Evolutionary conservation across 2,797 vertebrate genomes (phyloP).

Genomic region (Carduelis carduelis): DNA sequence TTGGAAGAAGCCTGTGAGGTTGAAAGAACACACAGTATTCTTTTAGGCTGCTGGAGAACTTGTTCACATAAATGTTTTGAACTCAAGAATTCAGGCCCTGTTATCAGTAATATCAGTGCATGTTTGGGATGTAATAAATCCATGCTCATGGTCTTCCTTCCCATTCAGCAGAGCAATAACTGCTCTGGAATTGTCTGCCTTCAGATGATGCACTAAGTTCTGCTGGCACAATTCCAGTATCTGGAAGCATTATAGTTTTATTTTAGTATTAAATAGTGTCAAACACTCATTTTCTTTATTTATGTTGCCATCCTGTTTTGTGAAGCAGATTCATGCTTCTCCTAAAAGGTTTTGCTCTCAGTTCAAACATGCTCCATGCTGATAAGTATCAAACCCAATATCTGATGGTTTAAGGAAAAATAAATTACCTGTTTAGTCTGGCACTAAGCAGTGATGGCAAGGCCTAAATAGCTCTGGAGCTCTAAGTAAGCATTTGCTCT

Average conservation of each 20-base stretch:
- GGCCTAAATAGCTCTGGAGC: not conserved
- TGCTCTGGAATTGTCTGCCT: not conserved
- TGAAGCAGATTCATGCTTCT: not conserved
- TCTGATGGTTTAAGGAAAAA: not conserved
- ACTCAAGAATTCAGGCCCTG: not conserved
- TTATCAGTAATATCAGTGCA: not conserved
- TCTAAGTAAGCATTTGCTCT: not conserved
- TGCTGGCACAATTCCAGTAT: accelerated
- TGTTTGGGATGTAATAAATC: not conserved
- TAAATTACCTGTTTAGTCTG: not conserved
- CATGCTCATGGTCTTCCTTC: not conserved
- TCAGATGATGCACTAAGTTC: not conserved
- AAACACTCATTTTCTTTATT: not conserved
- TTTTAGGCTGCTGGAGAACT: not conserved
- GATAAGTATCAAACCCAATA: not conserved
- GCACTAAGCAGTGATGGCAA: not conserved
- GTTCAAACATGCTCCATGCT: not conserved
- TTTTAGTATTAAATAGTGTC: not conserved
- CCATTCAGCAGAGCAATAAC: not conserved
- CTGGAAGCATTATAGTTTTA: not conserved
- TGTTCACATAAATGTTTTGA: not conserved
- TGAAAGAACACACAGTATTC: not conserved
- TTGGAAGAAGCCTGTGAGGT: not conserved
- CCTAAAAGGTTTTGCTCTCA: not conserved
- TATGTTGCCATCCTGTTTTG: not conserved